phyloP scores from a whole-genome alignment of 2,888 invertebrate species.

The Graphium colonna region DNA sequence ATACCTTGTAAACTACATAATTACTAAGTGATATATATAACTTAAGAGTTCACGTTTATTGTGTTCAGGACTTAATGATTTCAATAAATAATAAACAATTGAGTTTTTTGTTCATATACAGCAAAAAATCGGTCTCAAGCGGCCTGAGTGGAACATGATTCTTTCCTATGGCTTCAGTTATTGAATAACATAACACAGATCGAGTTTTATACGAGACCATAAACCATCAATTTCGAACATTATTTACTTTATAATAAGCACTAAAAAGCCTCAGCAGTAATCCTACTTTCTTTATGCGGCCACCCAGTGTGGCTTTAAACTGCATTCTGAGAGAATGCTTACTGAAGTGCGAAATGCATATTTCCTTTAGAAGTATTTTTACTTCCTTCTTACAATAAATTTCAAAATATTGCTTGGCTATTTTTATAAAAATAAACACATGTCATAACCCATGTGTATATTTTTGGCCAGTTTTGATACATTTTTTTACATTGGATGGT shows the following conservation, averaged over 20 bases:
- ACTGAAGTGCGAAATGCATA: conserved; percentile 17
- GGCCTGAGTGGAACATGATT: conserved; percentile 6
- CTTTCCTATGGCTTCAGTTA: conserved; percentile 15
- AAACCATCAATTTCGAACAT: conserved; percentile 1
- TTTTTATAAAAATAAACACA: not conserved
- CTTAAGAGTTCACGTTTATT: too few relatives aligned
- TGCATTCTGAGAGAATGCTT: conserved; percentile 7
- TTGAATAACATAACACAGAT: conserved; percentile 12
- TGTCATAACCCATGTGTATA: too few relatives aligned
- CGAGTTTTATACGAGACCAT: not conserved
- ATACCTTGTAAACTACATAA: too few relatives aligned
- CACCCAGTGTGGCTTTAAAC: conserved; percentile 13
- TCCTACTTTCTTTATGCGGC: not conserved
- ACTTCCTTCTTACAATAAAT: too few relatives aligned
- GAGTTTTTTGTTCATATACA: too few relatives aligned
- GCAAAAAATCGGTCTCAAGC: not conserved
- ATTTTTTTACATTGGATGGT: too few relatives aligned
- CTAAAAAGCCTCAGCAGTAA: not conserved
- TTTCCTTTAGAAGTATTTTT: conserved; percentile 3
- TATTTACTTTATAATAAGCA: not conserved
- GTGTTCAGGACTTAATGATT: too few relatives aligned
- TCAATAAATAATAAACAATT: too few relatives aligned
- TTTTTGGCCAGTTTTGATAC: too few relatives aligned
- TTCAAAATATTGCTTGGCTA: not conserved
- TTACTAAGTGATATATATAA: too few relatives aligned